Base-by-base conservation (phyloP, 1,140 invertebrate species). In the Cydia splendana region DNA sequence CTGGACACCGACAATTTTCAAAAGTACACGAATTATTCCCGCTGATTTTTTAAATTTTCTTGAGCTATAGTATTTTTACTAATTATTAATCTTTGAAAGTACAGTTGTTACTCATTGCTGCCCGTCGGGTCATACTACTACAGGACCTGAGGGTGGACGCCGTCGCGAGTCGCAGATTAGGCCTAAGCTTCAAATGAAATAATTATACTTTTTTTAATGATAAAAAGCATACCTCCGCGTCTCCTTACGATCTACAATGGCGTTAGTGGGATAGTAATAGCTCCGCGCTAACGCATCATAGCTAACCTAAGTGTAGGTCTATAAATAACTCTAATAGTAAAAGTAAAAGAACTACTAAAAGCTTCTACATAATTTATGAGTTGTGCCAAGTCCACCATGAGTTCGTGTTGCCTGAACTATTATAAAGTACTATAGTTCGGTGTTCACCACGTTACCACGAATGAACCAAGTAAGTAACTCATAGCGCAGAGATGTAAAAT, bases 261-360 rank as follows among this genome's bases (percentile, higher is more conserved):
- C 34, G 6, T 38, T 48, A 48, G 13, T 48, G 13, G 10, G 13
- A 48, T 48, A 48, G 45, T 13, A 48, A 48, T 2, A 13, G 45
- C 51, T 53, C 13, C 13, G 51, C 51, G n/a, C 15, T 53, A 53
- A n/a, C 51, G 51, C 51, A 53, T 53, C n/a, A 53, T 18, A 30
- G 15, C 51, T 18, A 53, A 53, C 51, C 51, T 53, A n/a, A 53
- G 51, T 6, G 51, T 53, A 18, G 15, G n/a, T 53, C 51, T 53
- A 18, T 53, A 53, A 53, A 53, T 0, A 6, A n/a, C 6, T n/a
- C 4, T 53, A 53, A n/a, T 53, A 18, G n/a, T 53, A 53, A 53
- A n/a, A 53, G 51, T 53, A 53, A 53, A 53, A 53, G n/a, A n/a
- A 18, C 51, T n/a, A 53, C 51, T 53, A 53, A 53, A 53, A 53